These are phyloP conservation scores for Hirtodrosophila cameraria DNA, from an alignment of 2,888 invertebrate species.

Conservation along the genomic window DNA sequence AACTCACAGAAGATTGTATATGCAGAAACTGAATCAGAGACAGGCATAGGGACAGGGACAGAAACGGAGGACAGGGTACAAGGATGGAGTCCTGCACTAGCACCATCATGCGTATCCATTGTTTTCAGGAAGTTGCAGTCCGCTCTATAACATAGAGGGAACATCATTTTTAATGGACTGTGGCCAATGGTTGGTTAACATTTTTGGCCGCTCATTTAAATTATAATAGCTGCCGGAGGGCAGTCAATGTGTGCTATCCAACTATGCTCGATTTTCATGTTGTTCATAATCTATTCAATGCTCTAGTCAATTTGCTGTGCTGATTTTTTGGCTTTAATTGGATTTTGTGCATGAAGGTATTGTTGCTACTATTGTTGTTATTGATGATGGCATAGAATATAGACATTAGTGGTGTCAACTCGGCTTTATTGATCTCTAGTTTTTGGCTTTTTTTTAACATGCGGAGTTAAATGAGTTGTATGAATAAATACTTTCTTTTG, in stretches of 20 bases:
- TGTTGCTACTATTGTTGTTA: conserved; percentile 44
- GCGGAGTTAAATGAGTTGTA: no score
- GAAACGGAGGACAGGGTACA: conserved; percentile 20
- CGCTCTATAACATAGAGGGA: no score
- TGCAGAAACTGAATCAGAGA: conserved; percentile 24
- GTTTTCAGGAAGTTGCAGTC: conserved; percentile 12
- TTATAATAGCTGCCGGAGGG: conserved; percentile 31
- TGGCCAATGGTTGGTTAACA: conserved; percentile 56
- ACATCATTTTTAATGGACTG: conserved; percentile 61
- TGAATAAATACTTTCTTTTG: no score
- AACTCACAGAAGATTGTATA: conserved; percentile 20
- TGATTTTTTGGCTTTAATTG: conserved; percentile 55
- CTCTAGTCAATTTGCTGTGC: conserved; percentile 14
- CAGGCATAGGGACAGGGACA: conserved; percentile 16
- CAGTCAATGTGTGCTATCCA: no score
- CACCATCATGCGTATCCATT: conserved; percentile 14
- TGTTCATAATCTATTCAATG: conserved; percentile 2
- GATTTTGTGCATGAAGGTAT: conserved; percentile 66
- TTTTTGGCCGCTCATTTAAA: conserved; percentile 43
- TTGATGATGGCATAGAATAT: conserved; percentile 54
- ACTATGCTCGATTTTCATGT: background rate
- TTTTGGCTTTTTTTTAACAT: no score
- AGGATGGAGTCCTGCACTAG: background rate
- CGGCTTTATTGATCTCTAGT: no score
- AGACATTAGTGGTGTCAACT: background rate